These are phyloP conservation scores for Papilio helenus DNA, from an alignment of 1,140 invertebrate genomes.

Conservation along the genomic window DNA sequence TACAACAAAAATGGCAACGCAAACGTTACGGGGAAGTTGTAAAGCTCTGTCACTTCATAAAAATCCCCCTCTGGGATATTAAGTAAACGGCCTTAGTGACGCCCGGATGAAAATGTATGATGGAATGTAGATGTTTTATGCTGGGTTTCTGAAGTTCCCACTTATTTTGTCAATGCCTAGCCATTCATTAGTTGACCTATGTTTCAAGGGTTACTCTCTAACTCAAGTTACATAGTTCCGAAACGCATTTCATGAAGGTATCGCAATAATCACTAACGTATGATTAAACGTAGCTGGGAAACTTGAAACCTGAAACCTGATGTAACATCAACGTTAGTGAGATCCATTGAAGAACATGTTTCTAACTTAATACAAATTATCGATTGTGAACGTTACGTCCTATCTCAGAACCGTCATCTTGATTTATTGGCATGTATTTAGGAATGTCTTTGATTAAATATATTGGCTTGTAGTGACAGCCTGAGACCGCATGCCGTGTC, in stretches of 20 bases:
- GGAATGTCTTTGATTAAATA: slow-evolving; percentile 24
- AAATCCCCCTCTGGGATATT: slow-evolving; percentile 24
- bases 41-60: slow-evolving; percentile 35
- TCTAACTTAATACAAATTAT: background rate
- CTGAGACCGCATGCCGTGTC: background rate
- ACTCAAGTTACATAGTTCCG: too few relatives aligned
- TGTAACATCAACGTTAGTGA: background rate
- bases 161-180: too few relatives aligned
- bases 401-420: slow-evolving; percentile 11
- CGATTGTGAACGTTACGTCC: background rate
- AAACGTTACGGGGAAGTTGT: slow-evolving; percentile 28
- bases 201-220: too few relatives aligned
- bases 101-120: slow-evolving; percentile 8
- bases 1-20: slow-evolving; percentile 17
- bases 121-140: background rate
- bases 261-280: too few relatives aligned
- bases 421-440: slow-evolving; percentile 18
- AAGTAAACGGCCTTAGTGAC: background rate
- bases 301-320: too few relatives aligned
- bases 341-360: background rate
- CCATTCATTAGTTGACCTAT: too few relatives aligned
- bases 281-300: too few relatives aligned
- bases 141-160: too few relatives aligned
- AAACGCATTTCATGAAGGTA: too few relatives aligned
- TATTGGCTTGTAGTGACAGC: slow-evolving; percentile 26